Evolutionary conservation across 2,113 vertebrate genomes (phyloP).

Genomic region (Oryzias melastigma): DNA sequence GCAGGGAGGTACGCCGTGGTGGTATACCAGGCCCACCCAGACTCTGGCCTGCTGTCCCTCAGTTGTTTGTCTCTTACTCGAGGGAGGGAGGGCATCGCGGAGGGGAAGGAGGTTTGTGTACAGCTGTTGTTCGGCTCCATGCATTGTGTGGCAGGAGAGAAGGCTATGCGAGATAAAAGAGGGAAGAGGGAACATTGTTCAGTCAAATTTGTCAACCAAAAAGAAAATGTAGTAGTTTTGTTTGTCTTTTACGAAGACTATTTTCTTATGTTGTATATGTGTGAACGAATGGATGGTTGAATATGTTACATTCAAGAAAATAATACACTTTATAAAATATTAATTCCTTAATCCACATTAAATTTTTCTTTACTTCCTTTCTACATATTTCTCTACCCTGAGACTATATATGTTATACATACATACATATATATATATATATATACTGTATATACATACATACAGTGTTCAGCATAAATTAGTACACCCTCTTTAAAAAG

Average conservation of each 20-base stretch:
- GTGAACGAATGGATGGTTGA: too few species aligned
- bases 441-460: too few species aligned
- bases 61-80: slow-evolving; percentile 54
- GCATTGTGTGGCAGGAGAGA: slow-evolving; percentile 51
- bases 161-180: slow-evolving; percentile 8
- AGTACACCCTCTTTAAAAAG: too few species aligned
- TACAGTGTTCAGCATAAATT: too few species aligned
- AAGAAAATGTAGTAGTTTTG: slow-evolving; percentile 1
- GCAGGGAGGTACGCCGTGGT: slow-evolving; percentile 36
- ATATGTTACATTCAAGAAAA: too few species aligned
- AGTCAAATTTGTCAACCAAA: background rate
- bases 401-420: too few species aligned
- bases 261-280: too few species aligned
- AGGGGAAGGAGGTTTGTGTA: slow-evolving; percentile 27
- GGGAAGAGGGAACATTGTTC: slow-evolving; percentile 13
- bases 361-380: too few species aligned
- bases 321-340: too few species aligned
- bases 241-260: background rate
- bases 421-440: too few species aligned
- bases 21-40: slow-evolving; percentile 75
- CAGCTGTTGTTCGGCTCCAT: slow-evolving; percentile 73
- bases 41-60: slow-evolving; percentile 69
- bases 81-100: slow-evolving; percentile 37
- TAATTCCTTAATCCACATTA: too few species aligned
- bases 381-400: too few species aligned